A percentile compares a stretch with the other conserved stretches of the same genome.
These are phyloP conservation scores for Anthopleura sola DNA, from an alignment of 64 coral and sea anemone species.

Conservation along the genomic window DNA sequence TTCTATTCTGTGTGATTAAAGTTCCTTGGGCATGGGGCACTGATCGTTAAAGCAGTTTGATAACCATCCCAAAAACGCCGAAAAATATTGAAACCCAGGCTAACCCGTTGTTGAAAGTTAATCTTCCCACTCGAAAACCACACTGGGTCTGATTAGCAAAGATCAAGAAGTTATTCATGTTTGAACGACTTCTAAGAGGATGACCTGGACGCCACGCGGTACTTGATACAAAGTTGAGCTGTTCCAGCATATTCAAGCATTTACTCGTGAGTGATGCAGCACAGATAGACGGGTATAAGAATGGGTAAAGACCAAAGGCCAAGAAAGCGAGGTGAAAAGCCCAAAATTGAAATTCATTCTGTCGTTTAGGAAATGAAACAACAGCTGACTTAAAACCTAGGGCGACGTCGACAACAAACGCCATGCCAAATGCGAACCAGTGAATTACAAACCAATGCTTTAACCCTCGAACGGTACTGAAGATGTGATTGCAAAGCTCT, in stretches of 20 bases:
- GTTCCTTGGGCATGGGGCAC: too few relatives aligned
- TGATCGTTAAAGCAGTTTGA: not conserved
- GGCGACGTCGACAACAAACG: not conserved
- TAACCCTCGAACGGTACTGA: slow-evolving; percentile 12
- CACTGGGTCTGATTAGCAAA: slow-evolving; percentile 16
- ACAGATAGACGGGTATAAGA: slow-evolving; percentile 11
- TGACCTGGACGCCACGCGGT: not conserved
- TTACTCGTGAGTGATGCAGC: slow-evolving; percentile 16
- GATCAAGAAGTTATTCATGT: slow-evolving; percentile 4
- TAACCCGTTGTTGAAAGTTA: slow-evolving; percentile 5
- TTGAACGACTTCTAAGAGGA: not conserved
- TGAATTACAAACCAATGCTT: slow-evolving; percentile 18
- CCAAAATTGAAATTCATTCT: slow-evolving; percentile 15
- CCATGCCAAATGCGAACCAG: slow-evolving; percentile 3
- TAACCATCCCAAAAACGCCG: not conserved
- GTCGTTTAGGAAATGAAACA: not conserved
- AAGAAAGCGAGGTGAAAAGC: not conserved
- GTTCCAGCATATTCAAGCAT: not conserved
- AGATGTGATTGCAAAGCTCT: slow-evolving; percentile 4
- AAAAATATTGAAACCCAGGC: not conserved
- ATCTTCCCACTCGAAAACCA: slow-evolving; percentile 11
- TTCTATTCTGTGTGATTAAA: too few relatives aligned
- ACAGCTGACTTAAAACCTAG: slow-evolving; percentile 10
- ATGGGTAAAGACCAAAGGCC: not conserved
- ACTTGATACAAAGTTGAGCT: not conserved